phyloP scores from a whole-genome alignment of 2,113 vertebrate genomes.

The Xenopus borealis region DNA sequence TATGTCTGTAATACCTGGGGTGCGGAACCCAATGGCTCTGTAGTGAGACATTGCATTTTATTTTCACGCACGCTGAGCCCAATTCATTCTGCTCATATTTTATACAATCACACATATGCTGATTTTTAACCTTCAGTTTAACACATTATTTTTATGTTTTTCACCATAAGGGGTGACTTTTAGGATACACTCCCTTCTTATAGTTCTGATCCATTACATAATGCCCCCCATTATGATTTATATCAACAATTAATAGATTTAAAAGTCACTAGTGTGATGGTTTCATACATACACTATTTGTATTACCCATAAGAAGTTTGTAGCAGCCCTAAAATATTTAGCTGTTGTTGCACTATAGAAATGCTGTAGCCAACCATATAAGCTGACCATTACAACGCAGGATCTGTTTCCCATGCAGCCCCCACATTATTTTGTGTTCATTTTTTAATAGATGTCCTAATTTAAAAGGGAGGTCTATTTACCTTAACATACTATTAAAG shows the following conservation, averaged over 20 bases:
- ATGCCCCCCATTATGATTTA: no score
- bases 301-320: no score
- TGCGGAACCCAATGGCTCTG: neutral
- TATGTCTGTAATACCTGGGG: neutral
- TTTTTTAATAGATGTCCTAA: neutral
- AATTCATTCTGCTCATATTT: neutral
- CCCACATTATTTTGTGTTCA: no score
- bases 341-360: no score
- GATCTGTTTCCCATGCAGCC: no score
- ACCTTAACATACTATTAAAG: neutral
- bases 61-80: neutral
- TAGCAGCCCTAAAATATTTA: no score
- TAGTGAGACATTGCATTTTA: neutral
- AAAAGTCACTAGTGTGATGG: neutral
- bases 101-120: neutral
- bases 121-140: neutral
- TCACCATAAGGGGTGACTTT: neutral
- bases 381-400: no score
- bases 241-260: no score
- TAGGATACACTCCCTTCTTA: no score
- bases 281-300: neutral
- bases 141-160: no score
- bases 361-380: no score
- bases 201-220: no score
- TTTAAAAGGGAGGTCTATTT: neutral